Percentiles rank a stretch among this genome's conserved stretches.
Evolutionary conservation across 2,113 vertebrate genomes (phyloP).

Genomic region (Labrus mixtus): DNA sequence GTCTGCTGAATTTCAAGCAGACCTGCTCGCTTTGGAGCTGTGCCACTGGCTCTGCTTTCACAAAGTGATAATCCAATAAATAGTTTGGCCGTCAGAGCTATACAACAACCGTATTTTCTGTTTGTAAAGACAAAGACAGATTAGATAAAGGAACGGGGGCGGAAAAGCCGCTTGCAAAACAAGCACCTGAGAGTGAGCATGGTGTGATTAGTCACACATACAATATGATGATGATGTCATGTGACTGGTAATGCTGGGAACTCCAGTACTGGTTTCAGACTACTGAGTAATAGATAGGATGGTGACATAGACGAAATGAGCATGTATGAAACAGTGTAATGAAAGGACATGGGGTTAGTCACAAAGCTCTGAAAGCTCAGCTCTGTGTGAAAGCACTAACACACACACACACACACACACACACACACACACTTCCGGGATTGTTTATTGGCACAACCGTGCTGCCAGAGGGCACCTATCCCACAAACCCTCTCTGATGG

Average conservation of each 20-base stretch:
- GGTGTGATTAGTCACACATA: constrained; percentile 13
- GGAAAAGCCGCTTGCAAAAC: not conserved
- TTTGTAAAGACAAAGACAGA: constrained; percentile 9
- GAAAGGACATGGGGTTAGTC: constrained; percentile 63
- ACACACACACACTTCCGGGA: constrained; percentile 32
- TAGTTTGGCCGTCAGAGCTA: constrained; percentile 22
- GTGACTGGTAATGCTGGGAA: constrained; percentile 51
- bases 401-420: constrained; percentile 23
- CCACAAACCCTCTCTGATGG: constrained; percentile 56
- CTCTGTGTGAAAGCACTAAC: constrained; percentile 34
- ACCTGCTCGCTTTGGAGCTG: constrained; percentile 44
- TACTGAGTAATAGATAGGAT: constrained; percentile 50
- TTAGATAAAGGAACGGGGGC: not conserved
- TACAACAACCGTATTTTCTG: constrained; percentile 11
- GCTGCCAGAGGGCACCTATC: constrained; percentile 67
- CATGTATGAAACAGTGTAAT: constrained; percentile 56
- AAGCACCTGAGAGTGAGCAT: constrained; percentile 14
- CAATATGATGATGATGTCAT: constrained; percentile 21
- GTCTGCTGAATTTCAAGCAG: constrained; percentile 56
- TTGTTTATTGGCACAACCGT: constrained; percentile 55
- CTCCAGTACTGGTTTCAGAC: constrained; percentile 43
- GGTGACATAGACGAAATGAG: constrained; percentile 58
- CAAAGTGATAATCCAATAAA: constrained; percentile 51
- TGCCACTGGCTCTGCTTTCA: constrained; percentile 43
- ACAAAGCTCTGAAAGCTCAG: constrained; percentile 8